Evolutionary conservation across 2,797 vertebrate genomes (phyloP).

Genomic region (Dryobates pubescens): DNA sequence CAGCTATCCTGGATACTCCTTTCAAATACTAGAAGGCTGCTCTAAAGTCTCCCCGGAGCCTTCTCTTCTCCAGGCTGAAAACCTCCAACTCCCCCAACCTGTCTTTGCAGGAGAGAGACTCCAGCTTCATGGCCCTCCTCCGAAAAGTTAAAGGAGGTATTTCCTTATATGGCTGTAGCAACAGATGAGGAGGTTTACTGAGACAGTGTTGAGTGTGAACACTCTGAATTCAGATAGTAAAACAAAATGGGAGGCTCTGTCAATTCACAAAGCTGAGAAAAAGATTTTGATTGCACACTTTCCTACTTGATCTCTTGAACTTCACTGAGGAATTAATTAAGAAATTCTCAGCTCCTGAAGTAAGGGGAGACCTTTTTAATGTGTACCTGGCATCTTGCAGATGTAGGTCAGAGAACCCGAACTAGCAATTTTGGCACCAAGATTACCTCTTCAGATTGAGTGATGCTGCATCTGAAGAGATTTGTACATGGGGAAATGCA

Average conservation of each 20-base stretch:
- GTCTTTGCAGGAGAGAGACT: too few relatives aligned
- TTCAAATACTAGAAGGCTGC: too few relatives aligned
- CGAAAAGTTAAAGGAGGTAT: slow-evolving; percentile 10
- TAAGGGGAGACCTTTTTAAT: neutral
- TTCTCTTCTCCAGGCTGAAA: too few relatives aligned
- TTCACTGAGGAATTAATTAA: neutral
- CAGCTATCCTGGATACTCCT: too few relatives aligned
- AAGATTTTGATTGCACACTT: neutral
- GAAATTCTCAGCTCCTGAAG: neutral
- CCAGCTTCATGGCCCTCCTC: neutral
- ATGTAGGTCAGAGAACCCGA: neutral
- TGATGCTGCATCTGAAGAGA: neutral
- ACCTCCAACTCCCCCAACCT: too few relatives aligned
- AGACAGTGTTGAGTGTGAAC: neutral
- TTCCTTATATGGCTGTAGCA: neutral
- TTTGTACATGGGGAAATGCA: neutral
- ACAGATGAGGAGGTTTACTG: neutral
- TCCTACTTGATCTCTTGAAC: neutral
- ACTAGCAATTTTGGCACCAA: neutral
- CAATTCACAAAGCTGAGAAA: neutral
- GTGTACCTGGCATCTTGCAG: neutral
- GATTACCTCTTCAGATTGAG: neutral
- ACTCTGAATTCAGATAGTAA: neutral
- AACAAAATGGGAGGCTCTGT: neutral
- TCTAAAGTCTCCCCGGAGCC: too few relatives aligned